Conservation (phyloP, 2,888 invertebrate species). For the Pyrocoelia pectoralis region DNA sequence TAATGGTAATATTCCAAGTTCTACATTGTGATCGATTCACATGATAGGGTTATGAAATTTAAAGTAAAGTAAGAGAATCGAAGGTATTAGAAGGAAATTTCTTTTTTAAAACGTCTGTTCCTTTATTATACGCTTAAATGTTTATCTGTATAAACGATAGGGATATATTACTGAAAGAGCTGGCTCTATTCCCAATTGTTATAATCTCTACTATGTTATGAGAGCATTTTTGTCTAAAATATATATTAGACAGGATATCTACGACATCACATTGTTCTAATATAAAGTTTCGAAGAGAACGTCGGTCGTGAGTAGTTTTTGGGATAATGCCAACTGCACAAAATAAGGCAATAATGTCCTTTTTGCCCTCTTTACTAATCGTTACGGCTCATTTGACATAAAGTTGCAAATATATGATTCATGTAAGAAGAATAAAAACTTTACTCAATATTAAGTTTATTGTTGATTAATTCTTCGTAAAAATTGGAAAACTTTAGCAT, state of each 20-base stretch:
- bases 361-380: background rate
- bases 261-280: background rate
- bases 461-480: slow-evolving; percentile 5
- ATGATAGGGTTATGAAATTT: no score
- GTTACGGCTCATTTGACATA: slow-evolving; percentile 6
- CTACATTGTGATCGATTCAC: no score
- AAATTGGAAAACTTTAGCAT: slow-evolving; percentile 3
- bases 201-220: background rate
- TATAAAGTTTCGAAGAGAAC: background rate
- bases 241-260: background rate
- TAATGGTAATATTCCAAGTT: no score
- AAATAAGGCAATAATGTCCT: slow-evolving; percentile 10
- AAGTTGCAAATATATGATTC: slow-evolving; percentile 3
- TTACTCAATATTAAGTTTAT: background rate
- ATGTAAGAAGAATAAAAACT: slow-evolving; percentile 1
- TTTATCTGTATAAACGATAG: no score
- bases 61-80: no score
- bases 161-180: background rate
- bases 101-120: no score
- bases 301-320: background rate
- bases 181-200: background rate
- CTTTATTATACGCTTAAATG: no score
- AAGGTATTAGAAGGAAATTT: no score
- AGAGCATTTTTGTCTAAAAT: background rate
- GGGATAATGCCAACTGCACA: slow-evolving; percentile 7